Conservation (phyloP, 2,113 vertebrate genomes). For the Rhabdomys dilectus region DNA sequence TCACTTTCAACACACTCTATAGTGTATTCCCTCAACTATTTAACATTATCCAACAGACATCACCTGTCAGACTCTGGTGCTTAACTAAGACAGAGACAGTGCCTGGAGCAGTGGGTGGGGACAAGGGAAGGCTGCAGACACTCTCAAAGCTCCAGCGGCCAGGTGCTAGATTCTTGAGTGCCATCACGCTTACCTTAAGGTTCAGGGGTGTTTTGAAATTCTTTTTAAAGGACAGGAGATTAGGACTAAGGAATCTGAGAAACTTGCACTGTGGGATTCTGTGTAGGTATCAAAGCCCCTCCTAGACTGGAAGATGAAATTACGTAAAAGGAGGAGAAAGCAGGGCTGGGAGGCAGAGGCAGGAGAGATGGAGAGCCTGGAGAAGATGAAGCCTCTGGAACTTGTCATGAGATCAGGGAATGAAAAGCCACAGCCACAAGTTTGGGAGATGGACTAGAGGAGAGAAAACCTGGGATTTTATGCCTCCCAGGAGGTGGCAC, state of each 20-base stretch:
- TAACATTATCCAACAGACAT: conserved; percentile 64
- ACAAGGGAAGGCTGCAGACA: neutral
- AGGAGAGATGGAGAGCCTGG: neutral
- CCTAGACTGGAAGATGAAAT: neutral
- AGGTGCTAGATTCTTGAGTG: conserved; percentile 60
- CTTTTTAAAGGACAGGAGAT: conserved; percentile 47
- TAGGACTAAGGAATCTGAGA: conserved; percentile 45
- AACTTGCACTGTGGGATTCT: conserved; percentile 10
- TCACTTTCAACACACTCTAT: conserved; percentile 62
- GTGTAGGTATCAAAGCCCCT: conserved; percentile 14
- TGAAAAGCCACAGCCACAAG: neutral
- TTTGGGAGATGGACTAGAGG: neutral
- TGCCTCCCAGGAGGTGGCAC: conserved; percentile 9
- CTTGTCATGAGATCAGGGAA: neutral
- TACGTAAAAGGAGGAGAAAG: neutral
- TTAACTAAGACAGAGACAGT: conserved; percentile 60
- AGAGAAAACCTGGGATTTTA: conserved; percentile 55
- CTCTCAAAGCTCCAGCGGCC: conserved; percentile 3
- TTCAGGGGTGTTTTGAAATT: conserved; percentile 27
- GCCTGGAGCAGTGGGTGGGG: conserved; percentile 51
- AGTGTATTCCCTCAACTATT: conserved; percentile 47
- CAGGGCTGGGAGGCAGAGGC: neutral
- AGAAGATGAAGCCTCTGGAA: conserved; percentile 26
- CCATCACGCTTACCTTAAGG: conserved; percentile 54
- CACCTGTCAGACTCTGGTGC: conserved; percentile 23